A percentile compares a stretch with the other conserved stretches of the same genome.
These are phyloP conservation scores for Dasypus novemcinctus DNA, from an alignment of 2,113 vertebrate genomes.

Conservation along the genomic window DNA sequence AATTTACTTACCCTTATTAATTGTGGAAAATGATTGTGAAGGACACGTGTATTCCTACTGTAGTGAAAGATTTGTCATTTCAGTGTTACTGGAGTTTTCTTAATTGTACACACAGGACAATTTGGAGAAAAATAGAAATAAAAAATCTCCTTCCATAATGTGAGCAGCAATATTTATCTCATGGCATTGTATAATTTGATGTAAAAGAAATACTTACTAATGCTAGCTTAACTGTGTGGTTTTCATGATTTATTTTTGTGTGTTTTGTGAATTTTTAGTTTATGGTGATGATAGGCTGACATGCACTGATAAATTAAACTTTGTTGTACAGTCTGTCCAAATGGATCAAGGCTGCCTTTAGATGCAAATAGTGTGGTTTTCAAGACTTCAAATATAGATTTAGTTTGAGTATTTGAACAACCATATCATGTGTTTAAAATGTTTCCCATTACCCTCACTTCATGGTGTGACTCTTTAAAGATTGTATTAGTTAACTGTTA, in stretches of 20 bases:
- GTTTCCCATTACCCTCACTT: slow-evolving; percentile 54
- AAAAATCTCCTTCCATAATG: slow-evolving; percentile 85
- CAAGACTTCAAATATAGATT: slow-evolving; percentile 75
- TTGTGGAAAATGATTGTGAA: slow-evolving; percentile 84
- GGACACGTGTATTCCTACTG: slow-evolving; percentile 85
- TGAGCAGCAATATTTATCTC: slow-evolving; percentile 87
- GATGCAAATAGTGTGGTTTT: slow-evolving; percentile 74
- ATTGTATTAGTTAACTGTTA: slow-evolving; percentile 10
- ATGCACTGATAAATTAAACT: slow-evolving; percentile 71
- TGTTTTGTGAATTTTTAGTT: slow-evolving; percentile 76
- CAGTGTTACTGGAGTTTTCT: slow-evolving; percentile 85
- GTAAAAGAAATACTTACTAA: slow-evolving; percentile 80
- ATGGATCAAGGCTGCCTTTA: slow-evolving; percentile 70
- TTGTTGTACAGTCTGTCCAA: slow-evolving; percentile 71
- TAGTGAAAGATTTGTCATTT: slow-evolving; percentile 85
- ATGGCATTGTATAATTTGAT: slow-evolving; percentile 82
- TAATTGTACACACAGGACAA: slow-evolving; percentile 83
- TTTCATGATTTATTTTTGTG: slow-evolving; percentile 82
- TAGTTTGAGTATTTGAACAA: slow-evolving; percentile 77
- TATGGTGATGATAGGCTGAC: slow-evolving; percentile 72
- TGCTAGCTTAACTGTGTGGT: slow-evolving; percentile 81
- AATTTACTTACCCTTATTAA: slow-evolving; percentile 80
- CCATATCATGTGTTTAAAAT: slow-evolving; percentile 55
- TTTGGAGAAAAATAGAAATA: slow-evolving; percentile 82
- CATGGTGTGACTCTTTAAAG: slow-evolving; percentile 27